phyloP scores from a whole-genome alignment of 2,113 vertebrate species.

The Ailurus styani region DNA sequence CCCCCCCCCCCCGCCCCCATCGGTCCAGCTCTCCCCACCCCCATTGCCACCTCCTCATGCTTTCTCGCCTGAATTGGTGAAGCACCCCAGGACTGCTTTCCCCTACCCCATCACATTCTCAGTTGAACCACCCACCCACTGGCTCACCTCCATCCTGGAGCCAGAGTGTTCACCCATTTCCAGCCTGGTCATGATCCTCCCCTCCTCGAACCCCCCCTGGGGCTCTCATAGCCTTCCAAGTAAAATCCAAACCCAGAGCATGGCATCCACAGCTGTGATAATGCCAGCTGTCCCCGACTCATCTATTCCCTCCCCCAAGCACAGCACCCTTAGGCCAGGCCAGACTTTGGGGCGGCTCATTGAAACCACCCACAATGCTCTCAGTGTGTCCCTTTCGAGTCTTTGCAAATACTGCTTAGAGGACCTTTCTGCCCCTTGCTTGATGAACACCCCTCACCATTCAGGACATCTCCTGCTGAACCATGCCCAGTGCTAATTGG shows the following conservation, averaged over 20 bases:
- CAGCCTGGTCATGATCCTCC: not conserved
- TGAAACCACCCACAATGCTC: not conserved
- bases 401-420: not conserved
- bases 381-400: not conserved
- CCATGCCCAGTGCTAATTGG: rapidly evolving
- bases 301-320: not conserved
- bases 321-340: not conserved
- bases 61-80: not conserved
- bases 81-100: not conserved
- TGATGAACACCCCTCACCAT: not conserved
- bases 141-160: not conserved
- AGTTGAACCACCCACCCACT: not conserved
- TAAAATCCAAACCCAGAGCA: not conserved
- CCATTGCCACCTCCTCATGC: not conserved
- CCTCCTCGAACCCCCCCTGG: not conserved
- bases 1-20: not conserved
- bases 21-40: not conserved
- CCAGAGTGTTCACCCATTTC: not conserved
- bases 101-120: not conserved
- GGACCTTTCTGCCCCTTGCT: not conserved
- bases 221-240: not conserved
- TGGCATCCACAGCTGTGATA: not conserved
- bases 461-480: no score
- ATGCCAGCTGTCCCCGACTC: not conserved
- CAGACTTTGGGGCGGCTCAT: not conserved